Conservation (phyloP, 2,888 invertebrate genomes). For the Phoenoteleia sp. region DNA sequence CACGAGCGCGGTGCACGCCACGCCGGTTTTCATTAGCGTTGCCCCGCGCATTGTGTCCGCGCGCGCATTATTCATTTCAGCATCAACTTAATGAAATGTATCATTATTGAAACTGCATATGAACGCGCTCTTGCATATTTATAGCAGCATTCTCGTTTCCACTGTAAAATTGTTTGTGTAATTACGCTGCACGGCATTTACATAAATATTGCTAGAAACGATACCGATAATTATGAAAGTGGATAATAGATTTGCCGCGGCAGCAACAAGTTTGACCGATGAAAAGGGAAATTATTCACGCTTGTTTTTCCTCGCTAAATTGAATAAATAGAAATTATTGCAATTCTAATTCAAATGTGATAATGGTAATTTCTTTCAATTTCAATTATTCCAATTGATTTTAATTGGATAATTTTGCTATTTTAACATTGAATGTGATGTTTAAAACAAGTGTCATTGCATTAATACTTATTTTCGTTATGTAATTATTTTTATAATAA, state of each 20-base stretch:
- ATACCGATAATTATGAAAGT: conserved; percentile 15
- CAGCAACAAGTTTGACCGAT: conserved; percentile 6
- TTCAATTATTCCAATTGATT: conserved; percentile 94
- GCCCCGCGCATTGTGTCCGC: conserved; percentile 27
- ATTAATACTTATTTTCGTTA: too few relatives aligned
- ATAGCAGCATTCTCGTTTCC: conserved; percentile 3
- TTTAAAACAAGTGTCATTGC: too few relatives aligned
- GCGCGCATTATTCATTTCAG: conserved; percentile 54
- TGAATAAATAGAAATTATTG: too few relatives aligned
- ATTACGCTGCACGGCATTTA: conserved; percentile 32
- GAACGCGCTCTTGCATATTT: conserved; percentile 49
- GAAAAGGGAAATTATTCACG: not conserved
- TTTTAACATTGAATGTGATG: too few relatives aligned
- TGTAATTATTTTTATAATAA: conserved; percentile 1
- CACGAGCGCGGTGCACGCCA: conserved; percentile 43
- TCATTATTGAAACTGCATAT: conserved; percentile 63
- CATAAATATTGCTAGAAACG: conserved; percentile 42
- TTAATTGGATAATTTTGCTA: too few relatives aligned
- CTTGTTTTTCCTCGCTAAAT: too few relatives aligned
- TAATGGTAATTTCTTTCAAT: too few relatives aligned
- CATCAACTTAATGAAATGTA: conserved; percentile 60
- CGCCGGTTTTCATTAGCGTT: conserved; percentile 58
- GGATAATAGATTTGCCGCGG: conserved; percentile 9
- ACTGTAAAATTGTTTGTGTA: conserved; percentile 40
- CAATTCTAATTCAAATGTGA: too few relatives aligned